phyloP scores from a whole-genome alignment of 2,888 invertebrate species.

The Zygaena filipendulae region DNA sequence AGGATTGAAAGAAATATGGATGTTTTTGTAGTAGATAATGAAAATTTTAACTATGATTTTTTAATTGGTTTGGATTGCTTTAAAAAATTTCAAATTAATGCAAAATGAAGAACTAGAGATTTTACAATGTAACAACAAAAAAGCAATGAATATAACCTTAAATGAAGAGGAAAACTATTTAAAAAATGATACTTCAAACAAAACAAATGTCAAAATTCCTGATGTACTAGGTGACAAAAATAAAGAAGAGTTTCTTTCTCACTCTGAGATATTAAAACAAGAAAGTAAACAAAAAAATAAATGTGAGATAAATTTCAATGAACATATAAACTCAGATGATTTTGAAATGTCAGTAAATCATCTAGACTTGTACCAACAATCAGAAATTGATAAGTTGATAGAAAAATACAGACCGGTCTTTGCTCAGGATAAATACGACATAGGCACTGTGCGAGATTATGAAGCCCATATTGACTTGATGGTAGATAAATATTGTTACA shows the following conservation, averaged over 20 bases:
- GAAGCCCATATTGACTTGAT: slow-evolving; percentile 7
- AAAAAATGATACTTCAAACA: too few species aligned
- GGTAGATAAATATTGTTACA: slow-evolving; percentile 10
- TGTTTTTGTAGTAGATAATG: slow-evolving; percentile 7
- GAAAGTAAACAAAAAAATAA: not conserved
- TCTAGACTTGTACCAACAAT: not conserved
- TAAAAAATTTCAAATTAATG: slow-evolving; percentile 6
- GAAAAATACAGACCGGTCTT: slow-evolving; percentile 4
- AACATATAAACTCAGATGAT: not conserved
- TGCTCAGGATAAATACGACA: slow-evolving; percentile 5
- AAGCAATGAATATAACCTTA: not conserved
- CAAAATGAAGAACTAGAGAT: slow-evolving; percentile 11
- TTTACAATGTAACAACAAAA: slow-evolving; percentile 1
- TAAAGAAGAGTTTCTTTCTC: too few species aligned
- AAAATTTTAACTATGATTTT: slow-evolving; percentile 11
- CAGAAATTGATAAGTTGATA: slow-evolving; percentile 5
- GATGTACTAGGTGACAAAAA: not conserved
- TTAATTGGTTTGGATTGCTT: slow-evolving; percentile 9
- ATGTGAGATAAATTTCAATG: slow-evolving; percentile 4
- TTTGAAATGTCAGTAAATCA: slow-evolving; percentile 5
- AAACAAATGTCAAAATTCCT: not conserved
- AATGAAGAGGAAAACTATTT: too few species aligned
- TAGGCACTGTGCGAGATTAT: slow-evolving; percentile 6
- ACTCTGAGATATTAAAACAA: too few species aligned
- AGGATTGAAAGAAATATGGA: slow-evolving; percentile 6